phyloP scores from a whole-genome alignment of 2,797 vertebrate genomes.

The Sebastolobus alascanus region DNA sequence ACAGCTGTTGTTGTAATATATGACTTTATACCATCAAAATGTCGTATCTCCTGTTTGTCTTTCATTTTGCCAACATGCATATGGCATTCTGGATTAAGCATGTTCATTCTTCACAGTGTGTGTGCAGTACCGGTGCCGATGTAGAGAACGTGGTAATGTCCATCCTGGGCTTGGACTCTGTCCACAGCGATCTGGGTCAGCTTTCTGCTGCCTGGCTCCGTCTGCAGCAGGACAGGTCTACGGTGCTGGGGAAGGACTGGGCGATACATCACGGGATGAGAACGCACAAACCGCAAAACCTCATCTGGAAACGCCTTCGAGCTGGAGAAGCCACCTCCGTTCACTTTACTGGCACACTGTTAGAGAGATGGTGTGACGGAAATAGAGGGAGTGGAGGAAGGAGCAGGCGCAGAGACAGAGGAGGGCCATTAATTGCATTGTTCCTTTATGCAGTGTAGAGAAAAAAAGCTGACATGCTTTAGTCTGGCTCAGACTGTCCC shows the following conservation, averaged over 20 bases:
- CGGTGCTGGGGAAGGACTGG: constrained; percentile 91
- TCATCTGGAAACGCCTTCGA: constrained; percentile 97
- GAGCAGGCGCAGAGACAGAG: constrained; percentile 12
- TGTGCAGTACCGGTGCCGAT: constrained; percentile 92
- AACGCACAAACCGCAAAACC: constrained; percentile 92
- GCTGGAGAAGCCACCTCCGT: constrained; percentile 90
- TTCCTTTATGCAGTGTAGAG: constrained; percentile 10
- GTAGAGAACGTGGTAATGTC: constrained; percentile 97
- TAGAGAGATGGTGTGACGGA: constrained; percentile 8
- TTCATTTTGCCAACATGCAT: background rate
- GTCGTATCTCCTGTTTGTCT: background rate
- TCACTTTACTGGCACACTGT: constrained; percentile 97
- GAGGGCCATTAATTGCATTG: constrained; percentile 21
- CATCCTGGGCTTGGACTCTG: constrained; percentile 96
- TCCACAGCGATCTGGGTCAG: constrained; percentile 96
- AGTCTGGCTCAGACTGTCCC: constrained; percentile 38
- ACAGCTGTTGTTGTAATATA: background rate
- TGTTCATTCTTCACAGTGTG: background rate
- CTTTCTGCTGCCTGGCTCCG: constrained; percentile 89
- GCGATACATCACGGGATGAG: constrained; percentile 94
- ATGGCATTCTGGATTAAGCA: background rate
- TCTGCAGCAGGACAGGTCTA: constrained; percentile 92
- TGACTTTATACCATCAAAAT: background rate
- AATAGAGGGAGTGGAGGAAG: background rate
- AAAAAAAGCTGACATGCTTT: constrained; percentile 36